Evolutionary conservation across 2,113 vertebrate genomes (phyloP).

Genomic region (Pygathrix nemaeus): DNA sequence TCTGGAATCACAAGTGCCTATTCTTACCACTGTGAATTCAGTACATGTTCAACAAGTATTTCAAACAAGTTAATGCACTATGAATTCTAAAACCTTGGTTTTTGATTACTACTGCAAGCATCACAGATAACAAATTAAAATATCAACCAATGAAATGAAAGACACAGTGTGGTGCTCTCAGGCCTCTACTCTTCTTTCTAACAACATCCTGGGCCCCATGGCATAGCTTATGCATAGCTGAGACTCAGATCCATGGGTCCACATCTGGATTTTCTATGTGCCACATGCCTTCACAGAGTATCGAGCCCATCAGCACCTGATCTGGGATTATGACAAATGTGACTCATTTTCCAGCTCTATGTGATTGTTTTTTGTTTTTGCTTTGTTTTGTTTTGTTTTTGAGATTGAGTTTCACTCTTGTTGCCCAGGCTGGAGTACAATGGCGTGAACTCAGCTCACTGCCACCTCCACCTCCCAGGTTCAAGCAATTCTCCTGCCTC

Average conservation of each 20-base stretch:
- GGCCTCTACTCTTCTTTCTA: not conserved
- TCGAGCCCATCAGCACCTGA: not conserved
- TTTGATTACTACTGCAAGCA: not conserved
- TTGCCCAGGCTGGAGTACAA: no score
- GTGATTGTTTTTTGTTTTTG: not conserved
- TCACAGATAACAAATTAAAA: not conserved
- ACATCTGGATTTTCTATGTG: not conserved
- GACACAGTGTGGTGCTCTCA: not conserved
- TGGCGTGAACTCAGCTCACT: no score
- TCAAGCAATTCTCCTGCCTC: no score
- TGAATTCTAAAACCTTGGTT: not conserved
- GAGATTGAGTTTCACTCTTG: no score
- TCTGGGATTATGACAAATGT: not conserved
- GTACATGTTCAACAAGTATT: not conserved
- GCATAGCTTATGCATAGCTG: not conserved
- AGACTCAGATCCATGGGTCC: not conserved
- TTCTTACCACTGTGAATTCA: not conserved
- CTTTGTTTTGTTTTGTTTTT: no score
- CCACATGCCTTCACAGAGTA: not conserved
- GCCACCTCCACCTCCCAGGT: no score
- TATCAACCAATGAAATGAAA: not conserved
- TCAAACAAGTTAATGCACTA: not conserved
- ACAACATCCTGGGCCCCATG: not conserved
- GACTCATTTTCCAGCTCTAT: not conserved
- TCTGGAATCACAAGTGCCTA: not conserved